Percentiles rank a stretch among this genome's conserved stretches.
These are phyloP conservation scores for Piscicola geometra DNA, from an alignment of 2,888 invertebrate species.

Conservation along the genomic window DNA sequence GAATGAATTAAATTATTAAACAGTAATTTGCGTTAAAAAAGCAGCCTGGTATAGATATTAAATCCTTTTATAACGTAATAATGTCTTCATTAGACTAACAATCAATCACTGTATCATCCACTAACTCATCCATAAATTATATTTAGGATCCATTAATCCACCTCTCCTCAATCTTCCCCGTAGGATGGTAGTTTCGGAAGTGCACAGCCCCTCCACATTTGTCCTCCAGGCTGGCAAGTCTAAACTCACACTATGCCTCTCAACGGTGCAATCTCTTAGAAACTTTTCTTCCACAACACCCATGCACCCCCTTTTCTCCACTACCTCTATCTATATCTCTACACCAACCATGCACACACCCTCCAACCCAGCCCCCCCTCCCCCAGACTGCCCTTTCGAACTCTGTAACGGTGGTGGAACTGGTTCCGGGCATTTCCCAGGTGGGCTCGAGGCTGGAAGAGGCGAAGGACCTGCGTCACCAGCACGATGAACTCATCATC, in stretches of 20 bases:
- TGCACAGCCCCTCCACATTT: not conserved
- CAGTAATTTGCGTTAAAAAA: not conserved
- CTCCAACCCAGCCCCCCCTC: no score
- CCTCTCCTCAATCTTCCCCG: not conserved
- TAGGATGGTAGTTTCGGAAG: slow-evolving; percentile 12
- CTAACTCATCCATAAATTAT: no score
- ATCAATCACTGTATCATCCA: no score
- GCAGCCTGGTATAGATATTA: no score
- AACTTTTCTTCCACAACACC: no score
- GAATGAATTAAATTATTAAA: not conserved
- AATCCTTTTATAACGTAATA: no score
- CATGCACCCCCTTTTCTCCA: no score
- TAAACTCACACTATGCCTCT: not conserved
- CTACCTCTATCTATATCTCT: no score
- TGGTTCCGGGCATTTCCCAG: slow-evolving; percentile 75
- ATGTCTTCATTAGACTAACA: no score
- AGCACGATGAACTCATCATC: slow-evolving; percentile 76
- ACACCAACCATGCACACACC: no score
- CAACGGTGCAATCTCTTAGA: not conserved
- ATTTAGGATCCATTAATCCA: no score
- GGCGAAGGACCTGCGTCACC: slow-evolving; percentile 69
- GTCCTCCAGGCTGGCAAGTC: not conserved
- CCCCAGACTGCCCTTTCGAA: slow-evolving; percentile 28
- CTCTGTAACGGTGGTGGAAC: slow-evolving; percentile 61
- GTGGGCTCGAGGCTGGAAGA: slow-evolving; percentile 73